Evolutionary conservation across 2,113 vertebrate species (phyloP), one percentile per base, ranked within the genome.

Genomic region (Suricata suricatta): DNA sequence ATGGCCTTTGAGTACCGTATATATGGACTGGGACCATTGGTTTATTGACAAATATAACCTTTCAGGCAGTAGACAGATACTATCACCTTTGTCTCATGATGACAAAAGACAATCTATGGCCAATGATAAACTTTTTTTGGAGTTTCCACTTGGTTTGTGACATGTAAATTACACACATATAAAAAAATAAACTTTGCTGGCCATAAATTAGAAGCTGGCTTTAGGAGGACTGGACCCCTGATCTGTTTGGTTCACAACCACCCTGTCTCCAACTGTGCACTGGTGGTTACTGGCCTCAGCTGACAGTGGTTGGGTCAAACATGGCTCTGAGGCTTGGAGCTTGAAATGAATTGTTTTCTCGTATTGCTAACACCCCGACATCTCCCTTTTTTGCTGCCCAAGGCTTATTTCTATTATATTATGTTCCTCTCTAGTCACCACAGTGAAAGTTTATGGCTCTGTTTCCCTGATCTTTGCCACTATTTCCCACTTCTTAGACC

Each of bases 381-480:
- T 79, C 35, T 94, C 63, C 27, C 50, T 77, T 83, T 83, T 93
- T n/a, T 0, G 14, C 50, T 68, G 29, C 35, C 33, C 2, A 41
- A 52, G 10, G 33, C 50, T 92, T 80, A 80, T 69, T 29, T 64
- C 47, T 91, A 17, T 47, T 82, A 57, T 52, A 27, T 5, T 60
- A 5, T 31, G n/a, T 69, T 89, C 89, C 68, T 95, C 90, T 27
- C 84, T 16, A 57, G 27, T 1, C 35, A 64, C 17, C 17, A n/a
- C 1, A 76, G 15, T 35, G n/a, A 92, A 92, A 81, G 47, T 7
- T 57, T 81, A 47, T 84, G 15, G 31, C 88, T 79, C 44, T 76
- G 54, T 85, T 94, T 95, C 10, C 33, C 57, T 81, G 21, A 87
- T 83, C 50, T 89, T 77, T 92, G 68, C 92, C 50, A 76, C 52